Percentiles rank a stretch among this genome's conserved stretches.
Evolutionary conservation across 2,797 vertebrate genomes (phyloP).

Genomic region (Danionella dracula): DNA sequence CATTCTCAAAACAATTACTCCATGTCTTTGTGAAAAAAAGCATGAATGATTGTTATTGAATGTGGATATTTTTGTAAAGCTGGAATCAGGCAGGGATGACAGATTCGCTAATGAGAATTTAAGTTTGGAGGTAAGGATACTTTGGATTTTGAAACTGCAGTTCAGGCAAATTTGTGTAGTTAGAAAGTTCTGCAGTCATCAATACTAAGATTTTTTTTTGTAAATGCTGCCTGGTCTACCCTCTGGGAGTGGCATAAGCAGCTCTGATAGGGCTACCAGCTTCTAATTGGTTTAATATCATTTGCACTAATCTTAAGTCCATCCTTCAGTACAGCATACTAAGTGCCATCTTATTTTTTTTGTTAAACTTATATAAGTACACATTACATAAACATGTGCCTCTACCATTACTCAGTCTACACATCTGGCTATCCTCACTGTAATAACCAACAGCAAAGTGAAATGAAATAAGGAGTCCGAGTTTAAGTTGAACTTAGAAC

Average conservation of each 20-base stretch:
- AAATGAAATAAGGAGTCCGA: too few relatives aligned
- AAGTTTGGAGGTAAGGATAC: constrained; percentile 23
- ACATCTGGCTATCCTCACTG: neutral
- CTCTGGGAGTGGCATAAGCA: neutral
- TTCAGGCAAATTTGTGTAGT: constrained; percentile 38
- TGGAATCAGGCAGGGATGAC: constrained; percentile 20
- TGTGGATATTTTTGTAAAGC: constrained; percentile 12
- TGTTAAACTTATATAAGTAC: neutral
- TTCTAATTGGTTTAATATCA: constrained; percentile 21
- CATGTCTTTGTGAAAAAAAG: too few relatives aligned
- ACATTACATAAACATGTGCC: neutral
- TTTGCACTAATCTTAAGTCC: neutral
- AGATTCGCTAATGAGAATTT: too few relatives aligned
- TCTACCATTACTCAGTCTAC: neutral
- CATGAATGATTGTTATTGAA: constrained; percentile 21
- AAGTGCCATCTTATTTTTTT: neutral
- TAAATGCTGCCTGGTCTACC: constrained; percentile 21
- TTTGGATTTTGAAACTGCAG: constrained; percentile 45
- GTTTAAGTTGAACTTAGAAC: too few relatives aligned
- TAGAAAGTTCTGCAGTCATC: constrained; percentile 19
- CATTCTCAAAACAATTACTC: too few relatives aligned
- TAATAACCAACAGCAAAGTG: neutral
- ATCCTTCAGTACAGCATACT: neutral
- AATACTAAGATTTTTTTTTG: constrained; percentile 36
- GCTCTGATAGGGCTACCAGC: constrained; percentile 21